These are phyloP conservation scores for Pocillopora grandis DNA, from an alignment of 92 coral and sea anemone species.

Conservation along the genomic window DNA sequence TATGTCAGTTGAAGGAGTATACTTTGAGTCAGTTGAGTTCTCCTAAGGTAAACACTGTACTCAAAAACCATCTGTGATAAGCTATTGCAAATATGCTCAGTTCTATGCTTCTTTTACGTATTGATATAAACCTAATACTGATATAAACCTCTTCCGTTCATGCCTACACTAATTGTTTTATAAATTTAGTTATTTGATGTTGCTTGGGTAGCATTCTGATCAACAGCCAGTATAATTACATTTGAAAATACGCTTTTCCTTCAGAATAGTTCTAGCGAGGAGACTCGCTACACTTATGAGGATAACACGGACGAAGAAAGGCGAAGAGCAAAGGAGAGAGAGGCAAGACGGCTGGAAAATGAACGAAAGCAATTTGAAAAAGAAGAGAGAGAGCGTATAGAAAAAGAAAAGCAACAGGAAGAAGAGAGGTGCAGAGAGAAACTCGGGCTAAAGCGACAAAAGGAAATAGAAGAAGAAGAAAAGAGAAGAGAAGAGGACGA, in stretches of 20 bases:
- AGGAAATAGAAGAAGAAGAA: neutral
- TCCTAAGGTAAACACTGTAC: no score
- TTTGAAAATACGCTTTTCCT: neutral
- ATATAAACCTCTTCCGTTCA: no score
- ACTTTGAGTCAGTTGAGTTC: no score
- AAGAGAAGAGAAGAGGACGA: slow-evolving; percentile 24
- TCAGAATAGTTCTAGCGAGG: slow-evolving; percentile 32
- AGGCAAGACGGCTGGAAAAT: slow-evolving; percentile 40
- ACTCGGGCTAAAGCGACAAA: neutral
- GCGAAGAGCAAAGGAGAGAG: slow-evolving; percentile 28
- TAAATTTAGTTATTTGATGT: no score
- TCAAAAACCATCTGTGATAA: no score
- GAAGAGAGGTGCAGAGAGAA: slow-evolving; percentile 1
- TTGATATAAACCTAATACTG: no score
- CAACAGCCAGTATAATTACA: no score
- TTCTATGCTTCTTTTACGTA: no score
- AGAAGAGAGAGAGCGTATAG: slow-evolving; percentile 14
- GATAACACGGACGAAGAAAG: slow-evolving; percentile 38
- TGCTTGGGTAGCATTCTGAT: no score
- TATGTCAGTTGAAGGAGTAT: no score
- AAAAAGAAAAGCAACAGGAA: neutral
- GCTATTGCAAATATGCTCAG: no score
- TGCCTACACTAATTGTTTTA: no score
- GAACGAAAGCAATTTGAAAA: slow-evolving; percentile 32
- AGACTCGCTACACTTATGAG: slow-evolving; percentile 55